Percentiles rank a stretch among this genome's conserved stretches.
Conservation (phyloP, 2,113 vertebrate species). For the Poeciliopsis occidentalis region DNA sequence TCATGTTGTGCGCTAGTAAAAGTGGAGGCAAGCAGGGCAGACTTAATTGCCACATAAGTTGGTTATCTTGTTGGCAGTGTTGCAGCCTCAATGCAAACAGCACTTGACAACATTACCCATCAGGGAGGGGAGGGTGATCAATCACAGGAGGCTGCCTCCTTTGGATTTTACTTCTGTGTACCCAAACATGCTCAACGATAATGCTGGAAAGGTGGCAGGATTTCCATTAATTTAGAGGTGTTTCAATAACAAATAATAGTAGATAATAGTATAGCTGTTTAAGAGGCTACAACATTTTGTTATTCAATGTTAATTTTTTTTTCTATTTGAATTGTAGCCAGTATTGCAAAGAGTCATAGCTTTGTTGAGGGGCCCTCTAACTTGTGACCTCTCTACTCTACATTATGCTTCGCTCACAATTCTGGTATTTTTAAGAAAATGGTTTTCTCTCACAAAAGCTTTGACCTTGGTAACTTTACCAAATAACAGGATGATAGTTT, state of each 20-base stretch:
- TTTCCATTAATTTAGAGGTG: not conserved
- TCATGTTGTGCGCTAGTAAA: not conserved
- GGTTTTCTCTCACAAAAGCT: slow-evolving; percentile 19
- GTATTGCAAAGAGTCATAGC: not conserved
- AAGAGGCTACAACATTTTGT: not conserved
- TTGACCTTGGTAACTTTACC: slow-evolving; percentile 15
- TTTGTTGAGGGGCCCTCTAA: not conserved
- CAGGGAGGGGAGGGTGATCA: not conserved
- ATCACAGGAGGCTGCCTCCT: not conserved
- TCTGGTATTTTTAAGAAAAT: slow-evolving; percentile 9
- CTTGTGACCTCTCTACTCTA: too few species aligned
- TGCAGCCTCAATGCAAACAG: not conserved
- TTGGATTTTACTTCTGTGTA: not conserved
- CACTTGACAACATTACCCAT: not conserved
- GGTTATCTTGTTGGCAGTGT: not conserved
- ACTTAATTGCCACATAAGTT: not conserved
- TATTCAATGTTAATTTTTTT: too few species aligned
- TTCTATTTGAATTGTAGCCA: not conserved
- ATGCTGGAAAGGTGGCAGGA: not conserved
- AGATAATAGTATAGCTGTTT: not conserved
- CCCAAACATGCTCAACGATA: too few species aligned
- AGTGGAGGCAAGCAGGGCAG: not conserved
- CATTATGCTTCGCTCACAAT: not conserved
- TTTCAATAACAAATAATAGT: not conserved
- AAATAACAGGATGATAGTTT: slow-evolving; percentile 29